Evolutionary conservation across 2,113 vertebrate species (phyloP), one percentile per base, ranked within the genome.

Genomic region (Stegostoma tigrinum): DNA sequence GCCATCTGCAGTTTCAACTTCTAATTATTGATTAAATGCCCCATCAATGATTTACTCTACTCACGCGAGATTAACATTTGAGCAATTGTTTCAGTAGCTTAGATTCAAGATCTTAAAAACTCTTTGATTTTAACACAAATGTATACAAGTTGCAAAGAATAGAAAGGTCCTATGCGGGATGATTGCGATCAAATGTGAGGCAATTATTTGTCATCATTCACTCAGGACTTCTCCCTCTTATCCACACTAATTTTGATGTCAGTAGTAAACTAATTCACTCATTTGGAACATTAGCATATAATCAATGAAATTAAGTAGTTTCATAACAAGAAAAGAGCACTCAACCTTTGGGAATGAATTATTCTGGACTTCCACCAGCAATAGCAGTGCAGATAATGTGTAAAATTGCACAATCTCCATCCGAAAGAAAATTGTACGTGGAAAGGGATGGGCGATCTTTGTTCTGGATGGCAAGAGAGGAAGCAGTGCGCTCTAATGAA

Each of bases 11-110:
- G 66, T 93, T 93, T 38, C 17, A 93, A 45, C 10, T 38, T 19
- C 61, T 93, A 93, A 93, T 91, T 66, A 91, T 91, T 91, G 55
- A 66, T 34, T 66, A 93, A 93, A 66, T 93, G 15, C 61, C 23
- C 61, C 89, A 90, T 90, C 52, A 89, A 61, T 64, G 66, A 93
- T 93, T 90, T 90, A 14, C 30, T 55, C 87, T 30, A 21, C 52
- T 87, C 3, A 24, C 52, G 45, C 12, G 8, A 90, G 2, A 17
- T 67, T 93, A 38, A 93, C 61, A 66, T 67, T 67, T 93, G 61
- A 93, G 23, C 34, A 38, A 38, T 66, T n/a, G 89, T 67, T 93
- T 38, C 61, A 66, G 8, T 45, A n/a, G 61, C 61, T 66, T 17
- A 6, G 34, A n/a, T n/a, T 91, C 19, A 67, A 67, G 21, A 93